Evolutionary conservation across 1,140 invertebrate species (phyloP).

Genomic region (Panulirus ornatus): DNA sequence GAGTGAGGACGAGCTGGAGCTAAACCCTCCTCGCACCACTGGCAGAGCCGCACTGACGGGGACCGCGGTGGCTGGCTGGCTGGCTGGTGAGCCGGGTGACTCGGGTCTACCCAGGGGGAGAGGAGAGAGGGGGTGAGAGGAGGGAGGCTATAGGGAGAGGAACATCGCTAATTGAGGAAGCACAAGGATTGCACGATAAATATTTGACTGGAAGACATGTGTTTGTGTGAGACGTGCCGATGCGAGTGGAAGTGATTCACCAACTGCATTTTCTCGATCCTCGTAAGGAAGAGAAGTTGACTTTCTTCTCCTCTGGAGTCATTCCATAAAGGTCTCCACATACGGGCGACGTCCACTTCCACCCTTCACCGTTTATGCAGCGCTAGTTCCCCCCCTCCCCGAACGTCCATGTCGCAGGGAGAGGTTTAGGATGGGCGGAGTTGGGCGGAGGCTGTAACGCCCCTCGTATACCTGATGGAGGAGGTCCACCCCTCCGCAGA

Average conservation of each 20-base stretch:
- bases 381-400: too few relatives aligned
- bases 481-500: not conserved
- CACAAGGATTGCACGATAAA: slow-evolving; percentile 38
- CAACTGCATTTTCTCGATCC: not conserved
- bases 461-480: not conserved
- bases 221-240: not conserved
- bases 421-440: not conserved
- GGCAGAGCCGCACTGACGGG: not conserved
- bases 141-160: not conserved
- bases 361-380: too few relatives aligned
- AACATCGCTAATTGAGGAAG: slow-evolving; percentile 30
- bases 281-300: not conserved
- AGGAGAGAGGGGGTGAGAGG: not conserved
- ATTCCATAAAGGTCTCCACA: too few relatives aligned
- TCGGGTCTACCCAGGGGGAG: not conserved
- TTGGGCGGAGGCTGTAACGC: not conserved
- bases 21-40: not conserved
- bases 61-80: not conserved
- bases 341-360: too few relatives aligned
- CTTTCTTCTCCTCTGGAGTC: too few relatives aligned
- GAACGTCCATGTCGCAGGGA: too few relatives aligned
- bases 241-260: not conserved
- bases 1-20: not conserved
- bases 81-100: not conserved
- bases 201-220: slow-evolving; percentile 18